A percentile compares a stretch with the other conserved stretches of the same genome.
Evolutionary conservation across 2,797 vertebrate species (phyloP).

Genomic region (Chaenodraco wilsoni): DNA sequence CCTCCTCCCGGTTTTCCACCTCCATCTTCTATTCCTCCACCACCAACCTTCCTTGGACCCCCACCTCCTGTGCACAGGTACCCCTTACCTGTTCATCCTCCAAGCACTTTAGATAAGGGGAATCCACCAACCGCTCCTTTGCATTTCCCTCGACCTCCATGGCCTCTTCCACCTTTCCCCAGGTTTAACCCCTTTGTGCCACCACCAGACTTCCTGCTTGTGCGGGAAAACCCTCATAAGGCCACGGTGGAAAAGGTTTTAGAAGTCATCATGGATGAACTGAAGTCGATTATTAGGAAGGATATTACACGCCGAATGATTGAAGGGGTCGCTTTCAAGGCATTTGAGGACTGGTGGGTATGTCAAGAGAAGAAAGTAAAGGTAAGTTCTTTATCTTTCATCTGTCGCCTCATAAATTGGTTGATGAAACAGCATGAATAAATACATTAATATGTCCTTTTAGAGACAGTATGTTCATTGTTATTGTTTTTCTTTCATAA

Average conservation of each 20-base stretch:
- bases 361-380: slow-evolving; percentile 89
- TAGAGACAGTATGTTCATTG: background rate
- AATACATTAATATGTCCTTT: background rate
- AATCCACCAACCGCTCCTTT: slow-evolving; percentile 28
- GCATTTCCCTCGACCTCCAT: slow-evolving; percentile 81
- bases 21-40: slow-evolving; percentile 79
- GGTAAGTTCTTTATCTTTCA: slow-evolving; percentile 74
- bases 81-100: slow-evolving; percentile 81
- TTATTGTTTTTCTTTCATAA: slow-evolving; percentile 57
- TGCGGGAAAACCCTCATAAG: slow-evolving; percentile 86
- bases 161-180: slow-evolving; percentile 84
- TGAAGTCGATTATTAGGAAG: slow-evolving; percentile 93
- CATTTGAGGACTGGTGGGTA: slow-evolving; percentile 96
- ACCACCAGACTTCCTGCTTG: slow-evolving; percentile 85
- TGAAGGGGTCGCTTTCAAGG: slow-evolving; percentile 92
- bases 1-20: slow-evolving; percentile 81
- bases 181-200: slow-evolving; percentile 92
- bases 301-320: slow-evolving; percentile 94
- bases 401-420: background rate
- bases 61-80: slow-evolving; percentile 83
- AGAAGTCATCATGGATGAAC: slow-evolving; percentile 88
- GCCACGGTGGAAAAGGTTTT: slow-evolving; percentile 91
- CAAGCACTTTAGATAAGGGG: slow-evolving; percentile 87
- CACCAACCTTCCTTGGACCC: slow-evolving; percentile 80
- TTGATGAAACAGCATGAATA: background rate